Conservation (phyloP, 1,140 invertebrate genomes). For the Lepidurus apus region DNA sequence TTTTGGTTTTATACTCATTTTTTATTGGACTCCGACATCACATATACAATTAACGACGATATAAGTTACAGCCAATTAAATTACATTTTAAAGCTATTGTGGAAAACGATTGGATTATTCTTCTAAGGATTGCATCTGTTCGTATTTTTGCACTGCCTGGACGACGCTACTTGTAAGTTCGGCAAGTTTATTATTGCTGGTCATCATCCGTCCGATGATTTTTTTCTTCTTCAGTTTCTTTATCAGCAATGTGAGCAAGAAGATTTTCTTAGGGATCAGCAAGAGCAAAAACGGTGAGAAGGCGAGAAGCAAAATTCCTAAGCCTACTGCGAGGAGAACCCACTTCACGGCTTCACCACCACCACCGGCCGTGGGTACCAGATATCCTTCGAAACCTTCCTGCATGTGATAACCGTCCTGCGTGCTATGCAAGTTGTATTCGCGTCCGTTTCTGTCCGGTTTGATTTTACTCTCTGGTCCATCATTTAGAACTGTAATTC, state of each 20-base stretch:
- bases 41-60: not conserved
- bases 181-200: not conserved
- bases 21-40: not conserved
- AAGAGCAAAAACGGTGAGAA: not conserved
- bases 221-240: not conserved
- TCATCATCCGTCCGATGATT: not conserved
- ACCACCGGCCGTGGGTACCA: slow-evolving; percentile 18
- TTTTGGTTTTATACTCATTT: not conserved
- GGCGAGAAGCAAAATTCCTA: not conserved
- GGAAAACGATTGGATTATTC: not conserved
- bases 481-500: not conserved
- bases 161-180: not conserved
- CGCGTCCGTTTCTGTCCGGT: not conserved
- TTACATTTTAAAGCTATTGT: not conserved
- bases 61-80: not conserved
- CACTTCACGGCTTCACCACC: not conserved
- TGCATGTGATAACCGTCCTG: slow-evolving; percentile 26
- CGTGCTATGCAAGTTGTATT: not conserved
- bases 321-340: not conserved
- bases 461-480: not conserved
- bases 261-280: not conserved
- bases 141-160: not conserved
- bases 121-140: not conserved
- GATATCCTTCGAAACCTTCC: slow-evolving; percentile 27
- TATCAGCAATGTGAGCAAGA: not conserved